Evolutionary conservation across 1,140 invertebrate genomes (phyloP).

Genomic region (Plectus sambesii): DNA sequence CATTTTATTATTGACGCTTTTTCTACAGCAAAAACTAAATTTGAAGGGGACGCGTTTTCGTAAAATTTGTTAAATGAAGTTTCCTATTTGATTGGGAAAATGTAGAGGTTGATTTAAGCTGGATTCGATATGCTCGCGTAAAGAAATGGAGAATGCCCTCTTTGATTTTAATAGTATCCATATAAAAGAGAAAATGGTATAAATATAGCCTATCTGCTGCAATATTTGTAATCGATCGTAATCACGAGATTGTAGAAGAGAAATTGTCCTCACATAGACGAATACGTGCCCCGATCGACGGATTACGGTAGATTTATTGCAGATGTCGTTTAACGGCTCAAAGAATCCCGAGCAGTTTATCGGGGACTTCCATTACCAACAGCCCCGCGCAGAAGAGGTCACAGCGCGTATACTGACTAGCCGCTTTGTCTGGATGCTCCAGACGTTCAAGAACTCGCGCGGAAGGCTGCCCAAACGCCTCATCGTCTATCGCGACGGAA

Average conservation of each 20-base stretch:
- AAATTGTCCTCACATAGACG: too few species aligned
- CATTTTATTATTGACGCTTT: background rate
- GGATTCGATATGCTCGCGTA: too few species aligned
- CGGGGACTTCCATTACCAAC: slow-evolving; percentile 23
- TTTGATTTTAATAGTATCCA: too few species aligned
- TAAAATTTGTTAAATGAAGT: background rate
- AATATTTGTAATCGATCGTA: too few species aligned
- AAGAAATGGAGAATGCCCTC: too few species aligned
- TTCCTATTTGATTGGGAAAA: background rate
- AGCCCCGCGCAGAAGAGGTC: slow-evolving; percentile 14
- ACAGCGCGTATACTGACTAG: slow-evolving; percentile 11
- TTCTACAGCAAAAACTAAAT: background rate
- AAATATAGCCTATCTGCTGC: too few species aligned
- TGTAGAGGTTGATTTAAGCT: too few species aligned
- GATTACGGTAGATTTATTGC: background rate
- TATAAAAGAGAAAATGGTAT: too few species aligned
- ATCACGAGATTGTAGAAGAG: too few species aligned
- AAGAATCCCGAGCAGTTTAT: slow-evolving; percentile 17
- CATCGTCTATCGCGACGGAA: slow-evolving; percentile 17
- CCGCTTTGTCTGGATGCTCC: slow-evolving; percentile 24
- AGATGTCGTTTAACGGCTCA: slow-evolving; percentile 23
- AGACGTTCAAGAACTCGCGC: slow-evolving; percentile 8
- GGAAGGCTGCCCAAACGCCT: slow-evolving; percentile 9
- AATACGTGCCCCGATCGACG: too few species aligned
- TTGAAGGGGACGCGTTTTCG: background rate